Evolutionary conservation across 2,113 vertebrate genomes (phyloP).

Genomic region (Egretta garzetta): DNA sequence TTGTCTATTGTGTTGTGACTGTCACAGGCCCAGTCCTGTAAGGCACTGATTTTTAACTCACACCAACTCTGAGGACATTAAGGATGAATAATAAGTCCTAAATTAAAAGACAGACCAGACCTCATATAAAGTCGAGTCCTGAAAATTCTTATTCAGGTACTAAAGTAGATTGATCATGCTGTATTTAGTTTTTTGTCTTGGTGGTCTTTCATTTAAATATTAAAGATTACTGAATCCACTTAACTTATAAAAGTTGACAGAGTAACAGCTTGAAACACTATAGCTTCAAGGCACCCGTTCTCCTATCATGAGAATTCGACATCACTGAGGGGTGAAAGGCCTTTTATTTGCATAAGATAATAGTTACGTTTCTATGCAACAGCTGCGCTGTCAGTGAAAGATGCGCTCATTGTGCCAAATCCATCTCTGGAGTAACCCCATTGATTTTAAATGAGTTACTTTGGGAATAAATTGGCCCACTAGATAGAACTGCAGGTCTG

Average conservation of each 20-base stretch:
- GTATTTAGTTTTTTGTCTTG: not conserved
- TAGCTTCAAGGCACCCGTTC: conserved; percentile 31
- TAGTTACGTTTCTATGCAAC: conserved; percentile 45
- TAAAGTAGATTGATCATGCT: not conserved
- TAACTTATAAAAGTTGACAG: conserved; percentile 32
- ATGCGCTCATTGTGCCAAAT: conserved; percentile 24
- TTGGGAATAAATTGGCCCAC: conserved; percentile 29
- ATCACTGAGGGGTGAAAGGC: conserved; percentile 49
- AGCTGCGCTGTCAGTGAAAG: conserved; percentile 54
- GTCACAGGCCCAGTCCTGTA: not conserved
- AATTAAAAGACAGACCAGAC: not conserved
- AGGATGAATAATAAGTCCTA: not conserved
- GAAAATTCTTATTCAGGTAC: not conserved
- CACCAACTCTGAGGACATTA: not conserved
- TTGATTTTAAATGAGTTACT: conserved; percentile 51
- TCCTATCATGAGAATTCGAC: conserved; percentile 23
- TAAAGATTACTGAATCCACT: not conserved
- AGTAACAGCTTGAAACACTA: conserved; percentile 39
- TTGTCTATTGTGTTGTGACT: not conserved
- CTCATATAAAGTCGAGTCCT: not conserved
- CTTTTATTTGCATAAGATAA: conserved; percentile 62
- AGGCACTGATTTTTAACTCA: not conserved
- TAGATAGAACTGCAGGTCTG: conserved; percentile 24
- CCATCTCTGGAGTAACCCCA: conserved; percentile 32
- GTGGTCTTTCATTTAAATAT: not conserved